These are phyloP conservation scores for Tenebrosternarchus preto DNA, from an alignment of 2,113 vertebrate species.

Conservation along the genomic window DNA sequence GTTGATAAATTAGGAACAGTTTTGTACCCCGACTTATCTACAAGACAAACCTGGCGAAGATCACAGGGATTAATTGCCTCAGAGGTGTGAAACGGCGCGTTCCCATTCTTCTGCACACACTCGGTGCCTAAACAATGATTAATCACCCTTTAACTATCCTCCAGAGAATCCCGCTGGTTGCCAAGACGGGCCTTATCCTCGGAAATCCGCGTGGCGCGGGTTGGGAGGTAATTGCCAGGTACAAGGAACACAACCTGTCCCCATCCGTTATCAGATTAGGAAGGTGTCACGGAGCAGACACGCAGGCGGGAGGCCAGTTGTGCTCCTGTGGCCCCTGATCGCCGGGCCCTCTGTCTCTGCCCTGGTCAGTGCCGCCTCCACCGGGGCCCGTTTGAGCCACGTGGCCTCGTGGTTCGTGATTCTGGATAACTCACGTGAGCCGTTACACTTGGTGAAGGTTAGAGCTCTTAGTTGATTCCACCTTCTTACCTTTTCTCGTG, in stretches of 20 bases:
- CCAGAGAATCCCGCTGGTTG: constrained; percentile 92
- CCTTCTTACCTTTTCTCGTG: too few relatives aligned
- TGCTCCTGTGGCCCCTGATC: constrained; percentile 19
- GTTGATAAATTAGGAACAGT: constrained; percentile 99
- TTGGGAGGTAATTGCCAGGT: constrained; percentile 92
- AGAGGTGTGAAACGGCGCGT: constrained; percentile 99
- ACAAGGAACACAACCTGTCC: constrained; percentile 92
- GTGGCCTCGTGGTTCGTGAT: too few relatives aligned
- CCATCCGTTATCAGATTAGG: constrained; percentile 99
- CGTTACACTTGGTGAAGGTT: too few relatives aligned
- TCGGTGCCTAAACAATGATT: constrained; percentile 99
- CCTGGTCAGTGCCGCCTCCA: constrained; percentile 12
- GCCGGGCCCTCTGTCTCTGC: constrained; percentile 48
- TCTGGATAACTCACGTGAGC: too few relatives aligned
- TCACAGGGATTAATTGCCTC: constrained; percentile 99
- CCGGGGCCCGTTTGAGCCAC: too few relatives aligned
- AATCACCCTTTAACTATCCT: constrained; percentile 99
- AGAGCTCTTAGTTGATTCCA: too few relatives aligned
- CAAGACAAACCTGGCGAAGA: constrained; percentile 99
- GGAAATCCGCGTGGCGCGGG: constrained; percentile 93
- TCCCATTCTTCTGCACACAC: constrained; percentile 95
- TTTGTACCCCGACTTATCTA: constrained; percentile 99
- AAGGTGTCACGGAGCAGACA: constrained; percentile 87
- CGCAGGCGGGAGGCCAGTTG: constrained; percentile 66
- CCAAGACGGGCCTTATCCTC: constrained; percentile 98